Percentiles rank a stretch among this genome's conserved stretches.
phyloP scores from a whole-genome alignment of 2,888 invertebrate species.

The Nasonia oneida region DNA sequence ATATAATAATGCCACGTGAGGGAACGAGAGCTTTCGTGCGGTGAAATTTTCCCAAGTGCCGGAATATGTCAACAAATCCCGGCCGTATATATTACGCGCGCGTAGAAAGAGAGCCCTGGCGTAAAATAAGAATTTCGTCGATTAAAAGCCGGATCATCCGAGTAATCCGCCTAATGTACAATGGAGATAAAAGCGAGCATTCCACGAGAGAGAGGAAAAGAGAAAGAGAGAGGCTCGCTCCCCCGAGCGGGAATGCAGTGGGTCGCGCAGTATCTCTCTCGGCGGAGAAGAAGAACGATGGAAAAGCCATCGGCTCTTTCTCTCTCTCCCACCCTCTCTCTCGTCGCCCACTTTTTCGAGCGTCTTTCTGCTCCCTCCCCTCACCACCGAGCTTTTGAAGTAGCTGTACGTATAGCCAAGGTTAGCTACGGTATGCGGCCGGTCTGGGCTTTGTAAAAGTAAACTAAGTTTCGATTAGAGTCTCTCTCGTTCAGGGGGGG shows the following conservation, averaged over 20 bases:
- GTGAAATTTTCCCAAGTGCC: neutral
- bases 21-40: neutral
- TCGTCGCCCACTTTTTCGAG: conserved; percentile 21
- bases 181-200: conserved; percentile 51
- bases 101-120: neutral
- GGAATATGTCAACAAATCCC: conserved; percentile 41
- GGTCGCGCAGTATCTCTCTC: neutral
- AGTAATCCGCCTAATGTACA: conserved; percentile 60
- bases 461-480: conserved; percentile 67
- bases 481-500: conserved; percentile 21
- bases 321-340: neutral
- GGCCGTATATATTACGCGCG: neutral
- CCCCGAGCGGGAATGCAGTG: neutral
- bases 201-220: neutral
- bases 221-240: neutral
- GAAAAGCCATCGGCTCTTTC: conserved; percentile 61
- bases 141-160: conserved; percentile 61
- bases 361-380: neutral
- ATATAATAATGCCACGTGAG: neutral
- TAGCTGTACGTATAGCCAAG: neutral
- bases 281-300: conserved; percentile 31
- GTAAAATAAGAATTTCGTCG: conserved; percentile 50
- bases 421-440: conserved; percentile 33
- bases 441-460: conserved; percentile 62
- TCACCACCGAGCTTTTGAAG: conserved; percentile 9